These are phyloP conservation scores for Silurus meridionalis DNA, from an alignment of 2,113 vertebrate species.

Conservation along the genomic window DNA sequence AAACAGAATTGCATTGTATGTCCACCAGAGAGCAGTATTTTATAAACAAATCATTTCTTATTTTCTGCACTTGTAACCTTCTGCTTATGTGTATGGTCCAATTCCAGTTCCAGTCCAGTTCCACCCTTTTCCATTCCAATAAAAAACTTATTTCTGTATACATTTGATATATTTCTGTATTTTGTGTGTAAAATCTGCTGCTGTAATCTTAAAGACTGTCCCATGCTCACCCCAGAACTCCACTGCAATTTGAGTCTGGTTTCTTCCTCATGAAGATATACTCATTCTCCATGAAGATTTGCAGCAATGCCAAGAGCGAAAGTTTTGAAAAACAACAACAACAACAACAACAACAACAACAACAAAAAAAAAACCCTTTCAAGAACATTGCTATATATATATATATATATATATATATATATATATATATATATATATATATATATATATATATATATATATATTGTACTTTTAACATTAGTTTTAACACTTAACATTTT, in stretches of 20 bases:
- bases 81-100: neutral
- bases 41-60: slow-evolving; percentile 60
- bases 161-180: too few relatives aligned
- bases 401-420: too few relatives aligned
- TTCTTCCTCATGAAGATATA: neutral
- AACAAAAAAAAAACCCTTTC: neutral
- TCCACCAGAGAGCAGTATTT: slow-evolving; percentile 75
- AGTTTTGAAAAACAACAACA: neutral
- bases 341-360: neutral
- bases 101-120: neutral
- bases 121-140: neutral
- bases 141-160: neutral
- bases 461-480: neutral
- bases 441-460: too few relatives aligned
- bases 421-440: too few relatives aligned
- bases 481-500: too few relatives aligned
- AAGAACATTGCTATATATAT: neutral
- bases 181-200: neutral
- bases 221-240: neutral
- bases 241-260: neutral
- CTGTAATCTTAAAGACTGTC: neutral
- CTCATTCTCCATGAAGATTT: neutral
- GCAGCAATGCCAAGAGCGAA: neutral
- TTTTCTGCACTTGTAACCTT: neutral
- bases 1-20: slow-evolving; percentile 42